Evolutionary conservation across 2,888 invertebrate species (phyloP).

Genomic region (Emesis russula): DNA sequence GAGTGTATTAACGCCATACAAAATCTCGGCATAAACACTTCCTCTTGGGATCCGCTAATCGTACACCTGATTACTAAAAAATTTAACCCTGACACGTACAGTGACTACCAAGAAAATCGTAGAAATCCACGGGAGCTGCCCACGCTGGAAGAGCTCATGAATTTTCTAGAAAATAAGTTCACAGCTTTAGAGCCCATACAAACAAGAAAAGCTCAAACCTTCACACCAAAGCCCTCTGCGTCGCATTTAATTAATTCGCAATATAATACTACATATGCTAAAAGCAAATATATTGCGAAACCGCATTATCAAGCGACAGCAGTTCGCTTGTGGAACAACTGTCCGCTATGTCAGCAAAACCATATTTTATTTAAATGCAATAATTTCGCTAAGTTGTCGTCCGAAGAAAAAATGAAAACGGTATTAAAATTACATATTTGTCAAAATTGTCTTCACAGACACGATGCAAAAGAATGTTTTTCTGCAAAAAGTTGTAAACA

Average conservation of each 20-base stretch:
- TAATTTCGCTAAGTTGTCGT: constrained; percentile 25
- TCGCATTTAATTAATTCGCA: too few species aligned
- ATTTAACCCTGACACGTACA: constrained; percentile 47
- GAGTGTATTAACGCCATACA: too few species aligned
- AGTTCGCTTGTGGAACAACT: too few species aligned
- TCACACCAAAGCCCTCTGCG: too few species aligned
- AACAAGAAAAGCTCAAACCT: too few species aligned
- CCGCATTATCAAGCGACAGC: too few species aligned
- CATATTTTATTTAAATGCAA: background rate
- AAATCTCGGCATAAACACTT: background rate
- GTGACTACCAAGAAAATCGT: constrained; percentile 57
- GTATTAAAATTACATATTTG: constrained; percentile 22
- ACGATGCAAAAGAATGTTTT: too few species aligned
- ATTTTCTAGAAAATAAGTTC: constrained; percentile 59
- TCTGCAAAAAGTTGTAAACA: too few species aligned
- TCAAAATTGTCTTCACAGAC: too few species aligned
- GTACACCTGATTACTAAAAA: constrained; percentile 61
- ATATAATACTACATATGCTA: too few species aligned
- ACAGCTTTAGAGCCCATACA: constrained; percentile 53
- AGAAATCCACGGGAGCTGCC: constrained; percentile 64
- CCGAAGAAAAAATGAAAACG: constrained; percentile 29
- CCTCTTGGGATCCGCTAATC: constrained; percentile 65
- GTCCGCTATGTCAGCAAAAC: constrained; percentile 24
- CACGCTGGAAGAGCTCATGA: constrained; percentile 53
- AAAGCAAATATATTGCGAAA: too few species aligned